Base-by-base conservation (phyloP, 1,140 invertebrate species). In the fruit fly (Drosophila melanogaster) region DNA sequence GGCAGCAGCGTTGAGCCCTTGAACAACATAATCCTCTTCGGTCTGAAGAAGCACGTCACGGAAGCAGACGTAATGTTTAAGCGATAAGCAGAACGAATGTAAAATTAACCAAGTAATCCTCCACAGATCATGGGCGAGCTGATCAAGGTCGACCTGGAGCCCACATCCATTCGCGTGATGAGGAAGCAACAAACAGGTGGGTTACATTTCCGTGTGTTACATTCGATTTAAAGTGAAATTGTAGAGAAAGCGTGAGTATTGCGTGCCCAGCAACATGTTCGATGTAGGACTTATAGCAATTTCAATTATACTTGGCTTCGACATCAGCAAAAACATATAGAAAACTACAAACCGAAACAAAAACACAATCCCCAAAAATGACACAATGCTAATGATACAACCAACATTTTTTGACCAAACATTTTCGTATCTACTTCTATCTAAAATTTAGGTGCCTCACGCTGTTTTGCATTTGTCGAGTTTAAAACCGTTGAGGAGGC, bases 401-500 rank as follows among this genome's bases (percentile, higher is more conserved):
- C 79, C 64, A 81, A 67, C 62, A 89, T 91, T 75, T 90, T 91
- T 91, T 91, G 81, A 91, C 89, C 78, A 89, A 83, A 90, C 70
- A 79, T 90, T 92, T 92, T 91, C 46, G 91, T 92, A 90, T 92
- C 89, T 92, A 89, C 94, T 94, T 94, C 93, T 94, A 91, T 91
- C 86, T 90, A 80, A 91, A 91, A 94, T 94, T 94, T 95, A 96
- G 96, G 96, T 95, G 94, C 95, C 92, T 96, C 96, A 92, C 95
- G 96, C 93, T 96, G 96, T 93, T 97, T 98, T 95, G 97, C 97
- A 93, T 98, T 98, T 95, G 96, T 98, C 93, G 98, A 98, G 94
- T 99, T 99, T 96, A 94, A 95, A 93, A 95, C 95, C 93, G 94
- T 97, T 91, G 95, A 95, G 93, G 97, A 98, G 94, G 97, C 98